Percentiles rank a stretch among this genome's conserved stretches.
Evolutionary conservation across 37 sponge, comb jelly and placozoan species (phyloP).

Genomic region (Diacarnus erythraeanus): DNA sequence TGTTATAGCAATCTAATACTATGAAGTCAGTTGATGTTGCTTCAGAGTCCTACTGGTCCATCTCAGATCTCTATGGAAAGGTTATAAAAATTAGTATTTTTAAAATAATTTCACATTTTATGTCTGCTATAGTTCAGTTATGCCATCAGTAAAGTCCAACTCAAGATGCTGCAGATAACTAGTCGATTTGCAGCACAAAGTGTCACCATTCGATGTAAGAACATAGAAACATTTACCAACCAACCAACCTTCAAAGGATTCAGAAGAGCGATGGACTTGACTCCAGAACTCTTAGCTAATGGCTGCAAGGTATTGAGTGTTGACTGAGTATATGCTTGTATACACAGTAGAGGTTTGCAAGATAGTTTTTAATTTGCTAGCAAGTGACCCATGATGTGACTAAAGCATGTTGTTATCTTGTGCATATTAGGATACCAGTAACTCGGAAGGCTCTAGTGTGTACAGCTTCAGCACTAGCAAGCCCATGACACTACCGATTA

Average conservation of each 20-base stretch:
- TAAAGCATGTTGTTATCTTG: background rate
- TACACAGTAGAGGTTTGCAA: background rate
- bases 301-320: slow-evolving; percentile 20
- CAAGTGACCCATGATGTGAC: background rate
- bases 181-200: slow-evolving; percentile 50
- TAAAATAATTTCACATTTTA: background rate
- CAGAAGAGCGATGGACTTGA: background rate
- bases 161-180: slow-evolving; percentile 68
- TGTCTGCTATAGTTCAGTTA: slow-evolving; percentile 46
- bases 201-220: slow-evolving; percentile 55
- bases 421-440: background rate
- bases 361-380: background rate
- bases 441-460: slow-evolving; percentile 1
- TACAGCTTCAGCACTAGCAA: slow-evolving; percentile 49
- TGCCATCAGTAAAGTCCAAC: slow-evolving; percentile 52
- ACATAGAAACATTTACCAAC: slow-evolving; percentile 1
- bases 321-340: no score
- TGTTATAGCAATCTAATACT: background rate
- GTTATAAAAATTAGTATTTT: background rate
- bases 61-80: slow-evolving; percentile 33
- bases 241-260: slow-evolving; percentile 28
- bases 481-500: slow-evolving; percentile 55
- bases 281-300: slow-evolving; percentile 15
- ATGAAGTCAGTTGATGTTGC: slow-evolving; percentile 6
- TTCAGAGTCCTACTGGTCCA: slow-evolving; percentile 20